phyloP scores from a whole-genome alignment of 1,140 invertebrate genomes.

The Melipona quadrifasciata region DNA sequence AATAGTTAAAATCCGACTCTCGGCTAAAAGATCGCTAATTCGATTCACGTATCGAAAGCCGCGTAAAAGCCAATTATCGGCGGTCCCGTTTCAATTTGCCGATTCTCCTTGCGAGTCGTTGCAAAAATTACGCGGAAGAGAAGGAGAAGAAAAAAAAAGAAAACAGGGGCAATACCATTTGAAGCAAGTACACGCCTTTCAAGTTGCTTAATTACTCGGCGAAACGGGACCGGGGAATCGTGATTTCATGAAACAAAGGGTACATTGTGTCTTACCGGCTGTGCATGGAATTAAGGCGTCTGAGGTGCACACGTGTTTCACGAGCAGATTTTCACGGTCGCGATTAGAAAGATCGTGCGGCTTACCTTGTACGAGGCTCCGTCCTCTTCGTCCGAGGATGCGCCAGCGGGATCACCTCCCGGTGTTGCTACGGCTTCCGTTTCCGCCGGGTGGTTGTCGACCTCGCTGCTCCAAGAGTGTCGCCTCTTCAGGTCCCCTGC shows the following conservation, averaged over 20 bases:
- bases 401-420: slow-evolving; percentile 40
- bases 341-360: neutral
- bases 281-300: slow-evolving; percentile 14
- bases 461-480: slow-evolving; percentile 68
- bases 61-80: slow-evolving; percentile 48
- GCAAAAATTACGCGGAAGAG: slow-evolving; percentile 10
- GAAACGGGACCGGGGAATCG: slow-evolving; percentile 25
- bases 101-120: slow-evolving; percentile 21
- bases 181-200: slow-evolving; percentile 18
- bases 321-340: neutral
- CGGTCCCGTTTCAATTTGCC: slow-evolving; percentile 36
- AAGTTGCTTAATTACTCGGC: slow-evolving; percentile 37
- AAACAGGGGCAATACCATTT: slow-evolving; percentile 32
- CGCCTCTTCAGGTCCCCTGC: slow-evolving; percentile 70
- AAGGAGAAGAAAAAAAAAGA: too few relatives aligned
- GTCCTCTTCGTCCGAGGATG: slow-evolving; percentile 60
- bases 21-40: slow-evolving; percentile 35
- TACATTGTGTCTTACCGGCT: slow-evolving; percentile 19
- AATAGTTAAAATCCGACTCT: slow-evolving; percentile 39
- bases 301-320: slow-evolving; percentile 7
- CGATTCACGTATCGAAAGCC: slow-evolving; percentile 43
- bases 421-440: slow-evolving; percentile 59
- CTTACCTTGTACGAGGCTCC: slow-evolving; percentile 66
- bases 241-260: slow-evolving; percentile 44
- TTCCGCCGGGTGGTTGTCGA: slow-evolving; percentile 59